Evolutionary conservation across 2,113 vertebrate species (phyloP).

Genomic region (Mixornis gularis): DNA sequence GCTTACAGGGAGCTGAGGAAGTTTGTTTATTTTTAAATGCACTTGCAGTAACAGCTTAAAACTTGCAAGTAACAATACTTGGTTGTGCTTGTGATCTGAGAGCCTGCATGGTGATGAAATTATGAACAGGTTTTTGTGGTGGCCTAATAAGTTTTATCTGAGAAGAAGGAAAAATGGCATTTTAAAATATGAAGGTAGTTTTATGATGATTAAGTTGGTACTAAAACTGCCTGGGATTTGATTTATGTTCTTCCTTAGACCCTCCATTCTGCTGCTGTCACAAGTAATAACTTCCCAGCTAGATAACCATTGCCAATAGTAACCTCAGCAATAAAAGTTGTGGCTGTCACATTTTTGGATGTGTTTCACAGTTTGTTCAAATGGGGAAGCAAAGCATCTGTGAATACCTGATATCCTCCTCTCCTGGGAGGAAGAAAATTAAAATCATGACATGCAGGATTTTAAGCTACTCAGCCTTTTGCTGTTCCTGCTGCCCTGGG

Average conservation of each 20-base stretch:
- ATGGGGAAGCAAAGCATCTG: neutral
- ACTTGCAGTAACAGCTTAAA: neutral
- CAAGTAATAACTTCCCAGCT: conserved; percentile 24
- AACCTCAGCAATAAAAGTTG: conserved; percentile 18
- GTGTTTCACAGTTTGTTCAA: neutral
- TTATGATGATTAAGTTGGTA: conserved; percentile 30
- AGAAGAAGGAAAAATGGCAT: neutral
- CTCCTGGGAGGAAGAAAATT: neutral
- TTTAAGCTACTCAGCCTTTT: neutral
- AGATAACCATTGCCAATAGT: conserved; percentile 2
- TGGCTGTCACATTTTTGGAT: conserved; percentile 18
- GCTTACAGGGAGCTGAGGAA: neutral
- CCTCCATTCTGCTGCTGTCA: conserved; percentile 32
- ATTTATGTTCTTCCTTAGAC: conserved; percentile 26
- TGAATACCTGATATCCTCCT: neutral
- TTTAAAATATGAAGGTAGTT: conserved; percentile 17
- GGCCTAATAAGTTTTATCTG: neutral
- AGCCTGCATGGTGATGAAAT: neutral
- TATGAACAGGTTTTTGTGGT: neutral
- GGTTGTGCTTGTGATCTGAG: neutral
- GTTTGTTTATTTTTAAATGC: neutral
- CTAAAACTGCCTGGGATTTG: conserved; percentile 24
- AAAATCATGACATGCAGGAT: neutral
- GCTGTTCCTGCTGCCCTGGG: neutral
- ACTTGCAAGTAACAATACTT: neutral